A percentile compares a stretch with the other conserved stretches of the same genome.
phyloP scores from a whole-genome alignment of 2,888 invertebrate genomes.

The Drosophila anomelani region DNA sequence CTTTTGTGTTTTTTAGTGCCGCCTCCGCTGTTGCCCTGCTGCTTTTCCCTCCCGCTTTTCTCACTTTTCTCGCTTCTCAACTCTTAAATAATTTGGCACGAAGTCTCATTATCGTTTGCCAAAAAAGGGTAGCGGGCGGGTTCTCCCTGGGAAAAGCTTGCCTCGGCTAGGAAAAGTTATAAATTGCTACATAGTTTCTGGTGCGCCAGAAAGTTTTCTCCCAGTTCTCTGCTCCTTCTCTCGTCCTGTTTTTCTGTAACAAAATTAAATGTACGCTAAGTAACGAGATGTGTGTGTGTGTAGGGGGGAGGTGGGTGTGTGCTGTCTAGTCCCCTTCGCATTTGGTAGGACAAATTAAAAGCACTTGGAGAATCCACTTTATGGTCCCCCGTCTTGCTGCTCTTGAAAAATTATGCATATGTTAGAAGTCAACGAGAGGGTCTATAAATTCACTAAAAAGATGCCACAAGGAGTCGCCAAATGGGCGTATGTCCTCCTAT shows the following conservation, averaged over 20 bases:
- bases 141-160: constrained; percentile 1
- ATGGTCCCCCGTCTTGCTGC: constrained; percentile 68
- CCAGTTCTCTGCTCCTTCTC: not conserved
- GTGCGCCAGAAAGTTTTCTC: constrained; percentile 57
- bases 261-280: constrained; percentile 78
- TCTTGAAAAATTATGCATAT: constrained; percentile 79
- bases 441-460: constrained; percentile 65
- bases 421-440: constrained; percentile 73
- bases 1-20: constrained; percentile 33
- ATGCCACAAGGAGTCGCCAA: constrained; percentile 38
- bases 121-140: constrained; percentile 12
- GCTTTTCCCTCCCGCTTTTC: not conserved
- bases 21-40: constrained; percentile 9
- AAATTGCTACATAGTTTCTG: constrained; percentile 77
- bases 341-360: constrained; percentile 74
- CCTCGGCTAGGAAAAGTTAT: constrained; percentile 62
- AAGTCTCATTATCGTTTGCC: constrained; percentile 59
- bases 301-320: constrained; percentile 5
- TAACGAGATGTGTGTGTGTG: constrained; percentile 55
- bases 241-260: constrained; percentile 49
- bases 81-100: constrained; percentile 56
- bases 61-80: constrained; percentile 19
- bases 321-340: constrained; percentile 49
- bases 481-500: constrained; percentile 6
- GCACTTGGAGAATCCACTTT: constrained; percentile 79